Evolutionary conservation across 2,888 invertebrate species (phyloP).

Genomic region (Dryococelus australis): DNA sequence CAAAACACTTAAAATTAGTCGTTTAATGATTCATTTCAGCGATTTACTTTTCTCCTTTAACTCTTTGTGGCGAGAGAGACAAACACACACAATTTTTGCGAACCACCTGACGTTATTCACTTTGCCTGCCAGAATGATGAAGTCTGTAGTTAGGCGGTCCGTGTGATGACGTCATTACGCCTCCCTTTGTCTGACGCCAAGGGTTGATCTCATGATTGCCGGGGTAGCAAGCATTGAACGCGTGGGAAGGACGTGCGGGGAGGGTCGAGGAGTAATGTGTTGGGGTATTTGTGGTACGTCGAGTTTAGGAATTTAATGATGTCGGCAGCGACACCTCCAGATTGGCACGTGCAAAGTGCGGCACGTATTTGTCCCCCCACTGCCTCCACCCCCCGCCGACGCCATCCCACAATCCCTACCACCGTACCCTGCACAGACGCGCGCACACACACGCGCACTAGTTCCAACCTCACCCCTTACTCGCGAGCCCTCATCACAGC

Average conservation of each 20-base stretch:
- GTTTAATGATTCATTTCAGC: no score
- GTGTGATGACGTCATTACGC: conserved; percentile 9
- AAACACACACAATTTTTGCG: no score
- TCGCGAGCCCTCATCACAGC: neutral
- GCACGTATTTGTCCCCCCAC: conserved; percentile 8
- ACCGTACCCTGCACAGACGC: neutral
- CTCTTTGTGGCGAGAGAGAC: no score
- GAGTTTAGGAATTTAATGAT: conserved; percentile 30
- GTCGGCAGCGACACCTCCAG: conserved; percentile 28
- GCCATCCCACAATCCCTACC: neutral
- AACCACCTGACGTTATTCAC: neutral
- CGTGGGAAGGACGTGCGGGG: neutral
- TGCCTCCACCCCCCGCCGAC: neutral
- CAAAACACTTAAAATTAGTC: no score
- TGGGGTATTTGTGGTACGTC: conserved; percentile 30
- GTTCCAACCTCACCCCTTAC: neutral
- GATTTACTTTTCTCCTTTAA: no score
- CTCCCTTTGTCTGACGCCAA: neutral
- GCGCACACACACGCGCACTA: neutral
- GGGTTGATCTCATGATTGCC: conserved; percentile 16
- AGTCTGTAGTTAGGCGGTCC: neutral
- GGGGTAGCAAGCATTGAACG: neutral
- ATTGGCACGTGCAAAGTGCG: conserved; percentile 24
- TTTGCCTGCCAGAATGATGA: neutral
- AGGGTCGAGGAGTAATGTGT: conserved; percentile 10